Percentiles rank a stretch among this genome's conserved stretches.
Evolutionary conservation across 2,113 vertebrate species (phyloP).

Genomic region (Albula glossodonta): DNA sequence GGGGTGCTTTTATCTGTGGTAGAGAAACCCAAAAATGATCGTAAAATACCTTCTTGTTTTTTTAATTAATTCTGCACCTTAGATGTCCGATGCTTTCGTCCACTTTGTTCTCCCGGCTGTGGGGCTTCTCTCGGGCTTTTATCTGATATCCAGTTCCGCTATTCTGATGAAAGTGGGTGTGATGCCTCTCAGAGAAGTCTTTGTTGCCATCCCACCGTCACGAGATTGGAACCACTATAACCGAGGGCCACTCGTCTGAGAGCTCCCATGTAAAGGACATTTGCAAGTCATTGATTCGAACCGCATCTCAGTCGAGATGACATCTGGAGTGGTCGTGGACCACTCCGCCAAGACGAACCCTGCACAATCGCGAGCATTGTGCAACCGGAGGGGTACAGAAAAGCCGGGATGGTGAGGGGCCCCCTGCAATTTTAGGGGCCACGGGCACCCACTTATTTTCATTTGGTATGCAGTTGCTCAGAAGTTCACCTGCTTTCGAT

Average conservation of each 20-base stretch:
- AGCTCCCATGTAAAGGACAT: constrained; percentile 18
- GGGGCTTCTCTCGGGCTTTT: constrained; percentile 65
- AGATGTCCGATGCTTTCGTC: constrained; percentile 68
- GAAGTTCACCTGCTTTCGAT: not conserved
- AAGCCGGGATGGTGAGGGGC: not conserved
- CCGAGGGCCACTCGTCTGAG: constrained; percentile 32
- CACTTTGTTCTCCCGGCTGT: constrained; percentile 70
- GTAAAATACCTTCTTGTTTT: constrained; percentile 57
- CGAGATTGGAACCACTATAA: constrained; percentile 42
- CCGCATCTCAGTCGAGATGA: constrained; percentile 31
- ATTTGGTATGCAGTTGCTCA: not conserved
- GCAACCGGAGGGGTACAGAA: not conserved
- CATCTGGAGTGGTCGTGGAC: not conserved
- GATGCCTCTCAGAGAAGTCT: constrained; percentile 55
- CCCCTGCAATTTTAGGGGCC: not conserved
- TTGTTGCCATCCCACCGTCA: constrained; percentile 54
- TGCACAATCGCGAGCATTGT: not conserved
- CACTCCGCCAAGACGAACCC: not conserved
- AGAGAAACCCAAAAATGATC: constrained; percentile 58
- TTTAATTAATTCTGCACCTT: constrained; percentile 68
- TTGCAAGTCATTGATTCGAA: constrained; percentile 27
- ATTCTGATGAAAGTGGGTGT: constrained; percentile 73
- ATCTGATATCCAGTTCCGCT: constrained; percentile 69
- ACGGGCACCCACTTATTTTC: not conserved
- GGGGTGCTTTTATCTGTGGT: constrained; percentile 68